Evolutionary conservation across 2,797 vertebrate species (phyloP).

Genomic region (Pangasius sanitwongsei): DNA sequence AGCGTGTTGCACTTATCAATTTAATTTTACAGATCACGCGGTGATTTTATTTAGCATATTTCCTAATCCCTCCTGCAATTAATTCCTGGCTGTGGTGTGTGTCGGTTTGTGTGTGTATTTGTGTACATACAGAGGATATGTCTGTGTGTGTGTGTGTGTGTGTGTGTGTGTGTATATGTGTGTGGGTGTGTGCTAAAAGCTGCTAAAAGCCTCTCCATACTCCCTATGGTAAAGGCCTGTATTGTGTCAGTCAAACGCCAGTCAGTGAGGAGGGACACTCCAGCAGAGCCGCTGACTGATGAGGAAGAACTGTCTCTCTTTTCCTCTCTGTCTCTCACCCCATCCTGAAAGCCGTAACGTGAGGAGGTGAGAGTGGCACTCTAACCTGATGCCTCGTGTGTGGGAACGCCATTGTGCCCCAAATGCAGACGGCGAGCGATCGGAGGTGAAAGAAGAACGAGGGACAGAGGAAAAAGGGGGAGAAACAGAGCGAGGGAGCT

Average conservation of each 20-base stretch:
- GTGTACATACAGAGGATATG: background rate
- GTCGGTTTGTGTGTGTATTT: background rate
- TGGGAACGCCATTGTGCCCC: slow-evolving; percentile 71
- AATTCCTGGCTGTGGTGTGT: background rate
- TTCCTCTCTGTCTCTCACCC: slow-evolving; percentile 51
- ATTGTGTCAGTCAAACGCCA: slow-evolving; percentile 54
- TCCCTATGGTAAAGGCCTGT: slow-evolving; percentile 53
- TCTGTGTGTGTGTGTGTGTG: background rate
- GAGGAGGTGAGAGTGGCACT: slow-evolving; percentile 67
- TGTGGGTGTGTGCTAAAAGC: slow-evolving; percentile 3
- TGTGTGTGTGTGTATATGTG: background rate
- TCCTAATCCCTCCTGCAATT: background rate
- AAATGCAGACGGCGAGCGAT: slow-evolving; percentile 18
- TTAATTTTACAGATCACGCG: background rate
- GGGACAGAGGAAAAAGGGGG: slow-evolving; percentile 56
- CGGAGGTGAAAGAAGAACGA: slow-evolving; percentile 50
- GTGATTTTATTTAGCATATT: background rate
- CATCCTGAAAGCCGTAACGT: slow-evolving; percentile 71
- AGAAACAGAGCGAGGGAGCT: slow-evolving; percentile 55
- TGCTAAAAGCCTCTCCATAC: slow-evolving; percentile 57
- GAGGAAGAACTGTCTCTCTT: slow-evolving; percentile 36
- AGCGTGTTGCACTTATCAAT: background rate
- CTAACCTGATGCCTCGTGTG: slow-evolving; percentile 71
- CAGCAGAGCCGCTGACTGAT: slow-evolving; percentile 47
- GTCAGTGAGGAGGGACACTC: slow-evolving; percentile 38